phyloP scores from a whole-genome alignment of 2,888 invertebrate genomes.

The Ferdinandea cuprea region DNA sequence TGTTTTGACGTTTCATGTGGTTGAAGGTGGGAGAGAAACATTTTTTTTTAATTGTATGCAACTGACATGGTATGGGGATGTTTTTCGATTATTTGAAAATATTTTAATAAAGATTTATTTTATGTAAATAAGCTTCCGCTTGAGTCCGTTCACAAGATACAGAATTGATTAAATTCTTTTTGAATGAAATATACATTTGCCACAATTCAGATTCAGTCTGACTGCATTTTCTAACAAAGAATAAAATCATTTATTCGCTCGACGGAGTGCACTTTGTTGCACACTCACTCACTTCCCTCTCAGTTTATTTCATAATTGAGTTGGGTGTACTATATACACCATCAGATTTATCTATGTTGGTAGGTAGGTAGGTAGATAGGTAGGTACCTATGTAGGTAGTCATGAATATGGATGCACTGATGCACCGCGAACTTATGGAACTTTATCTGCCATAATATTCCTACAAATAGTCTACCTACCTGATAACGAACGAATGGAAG shows the following conservation, averaged over 20 bases:
- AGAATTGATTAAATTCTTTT: background rate
- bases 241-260: constrained; percentile 2
- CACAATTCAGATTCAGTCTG: background rate
- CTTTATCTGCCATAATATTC: constrained; percentile 25
- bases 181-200: background rate
- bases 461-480: background rate
- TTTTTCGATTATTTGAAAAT: constrained; percentile 1
- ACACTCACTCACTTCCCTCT: constrained; percentile 22
- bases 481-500: constrained; percentile 19
- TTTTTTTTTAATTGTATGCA: too few species aligned
- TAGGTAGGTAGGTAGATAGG: too few species aligned
- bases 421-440: constrained; percentile 4
- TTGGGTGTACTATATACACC: constrained; percentile 6
- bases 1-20: background rate
- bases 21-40: constrained; percentile 2
- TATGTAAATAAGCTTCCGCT: too few species aligned
- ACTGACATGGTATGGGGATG: too few species aligned
- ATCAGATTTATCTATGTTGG: too few species aligned
- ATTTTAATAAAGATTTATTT: too few species aligned
- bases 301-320: constrained; percentile 62
- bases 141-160: too few species aligned
- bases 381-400: too few species aligned
- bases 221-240: constrained; percentile 4
- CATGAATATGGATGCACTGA: background rate
- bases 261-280: constrained; percentile 49